Evolutionary conservation across 2,888 invertebrate genomes (phyloP).

Genomic region (Melolontha melolontha): DNA sequence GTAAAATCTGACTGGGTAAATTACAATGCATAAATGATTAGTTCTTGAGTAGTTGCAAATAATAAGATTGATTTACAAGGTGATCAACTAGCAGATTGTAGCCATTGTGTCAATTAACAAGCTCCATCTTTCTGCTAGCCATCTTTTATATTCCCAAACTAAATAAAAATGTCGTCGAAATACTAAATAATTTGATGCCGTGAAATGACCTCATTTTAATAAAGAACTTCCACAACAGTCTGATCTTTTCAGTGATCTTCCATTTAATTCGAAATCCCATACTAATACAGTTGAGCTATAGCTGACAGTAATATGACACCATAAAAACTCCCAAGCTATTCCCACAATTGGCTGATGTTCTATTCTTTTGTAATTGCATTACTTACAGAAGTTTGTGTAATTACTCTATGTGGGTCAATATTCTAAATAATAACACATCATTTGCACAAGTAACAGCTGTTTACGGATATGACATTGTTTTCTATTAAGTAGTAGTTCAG

Average conservation of each 20-base stretch:
- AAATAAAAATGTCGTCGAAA: conserved; percentile 84
- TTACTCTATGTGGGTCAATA: conserved; percentile 82
- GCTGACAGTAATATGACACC: conserved; percentile 85
- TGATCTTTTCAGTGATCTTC: conserved; percentile 77
- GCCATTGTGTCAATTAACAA: conserved; percentile 78
- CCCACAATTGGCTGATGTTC: conserved; percentile 86
- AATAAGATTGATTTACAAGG: conserved; percentile 80
- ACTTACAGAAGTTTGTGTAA: conserved; percentile 83
- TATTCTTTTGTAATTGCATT: conserved; percentile 79
- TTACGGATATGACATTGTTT: conserved; percentile 83
- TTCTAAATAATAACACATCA: conserved; percentile 90
- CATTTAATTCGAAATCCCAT: conserved; percentile 88
- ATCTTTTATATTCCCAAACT: conserved; percentile 85
- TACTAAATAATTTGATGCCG: conserved; percentile 81
- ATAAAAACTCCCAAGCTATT: conserved; percentile 85
- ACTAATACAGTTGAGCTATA: conserved; percentile 82
- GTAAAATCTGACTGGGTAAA: conserved; percentile 61
- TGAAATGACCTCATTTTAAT: conserved; percentile 84
- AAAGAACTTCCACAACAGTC: conserved; percentile 84
- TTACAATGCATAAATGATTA: conserved; percentile 79
- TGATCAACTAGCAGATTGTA: conserved; percentile 91
- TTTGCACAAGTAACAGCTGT: conserved; percentile 91
- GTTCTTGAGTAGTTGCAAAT: conserved; percentile 87
- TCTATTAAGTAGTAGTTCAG: too few species aligned
- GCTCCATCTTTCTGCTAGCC: conserved; percentile 89